These are phyloP conservation scores for Panagrolaimus sp. DNA, from an alignment of 1,140 invertebrate genomes.

Conservation along the genomic window DNA sequence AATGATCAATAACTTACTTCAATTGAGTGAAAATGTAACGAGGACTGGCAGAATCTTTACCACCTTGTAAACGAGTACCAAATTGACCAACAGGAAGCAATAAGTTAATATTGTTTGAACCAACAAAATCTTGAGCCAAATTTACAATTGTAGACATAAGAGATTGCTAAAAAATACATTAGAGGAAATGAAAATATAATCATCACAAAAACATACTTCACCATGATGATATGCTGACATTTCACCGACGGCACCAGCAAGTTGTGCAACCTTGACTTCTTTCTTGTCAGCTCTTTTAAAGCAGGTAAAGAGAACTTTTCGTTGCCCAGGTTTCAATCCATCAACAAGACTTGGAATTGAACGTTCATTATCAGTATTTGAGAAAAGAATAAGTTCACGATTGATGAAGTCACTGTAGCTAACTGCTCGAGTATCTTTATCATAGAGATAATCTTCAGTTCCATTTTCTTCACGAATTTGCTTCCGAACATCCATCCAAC, in stretches of 20 bases:
- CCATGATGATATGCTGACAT: conserved; percentile 97
- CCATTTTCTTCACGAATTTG: conserved; percentile 29
- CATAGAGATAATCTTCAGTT: conserved; percentile 40
- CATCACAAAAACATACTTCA: conserved; percentile 66
- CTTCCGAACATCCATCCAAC: conserved; percentile 77
- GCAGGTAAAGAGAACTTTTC: conserved; percentile 86
- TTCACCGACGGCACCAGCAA: conserved; percentile 94
- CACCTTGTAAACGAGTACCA: conserved; percentile 71
- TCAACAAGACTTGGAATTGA: conserved; percentile 91
- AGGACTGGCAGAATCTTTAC: conserved; percentile 92
- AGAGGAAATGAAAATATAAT: neutral
- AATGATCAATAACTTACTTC: conserved; percentile 66
- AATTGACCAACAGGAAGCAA: conserved; percentile 93
- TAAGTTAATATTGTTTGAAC: conserved; percentile 95
- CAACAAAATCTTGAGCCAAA: conserved; percentile 95
- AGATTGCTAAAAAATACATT: conserved; percentile 65
- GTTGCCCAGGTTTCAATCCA: conserved; percentile 88
- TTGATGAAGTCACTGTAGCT: conserved; percentile 92
- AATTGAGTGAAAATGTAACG: conserved; percentile 95
- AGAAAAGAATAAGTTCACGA: conserved; percentile 91
- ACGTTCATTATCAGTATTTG: conserved; percentile 90
- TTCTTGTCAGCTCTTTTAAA: conserved; percentile 91
- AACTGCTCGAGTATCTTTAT: conserved; percentile 70
- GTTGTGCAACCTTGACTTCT: conserved; percentile 94
- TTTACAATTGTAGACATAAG: conserved; percentile 92